These are phyloP conservation scores for Andrena fulva DNA, from an alignment of 2,888 invertebrate genomes.

Conservation along the genomic window DNA sequence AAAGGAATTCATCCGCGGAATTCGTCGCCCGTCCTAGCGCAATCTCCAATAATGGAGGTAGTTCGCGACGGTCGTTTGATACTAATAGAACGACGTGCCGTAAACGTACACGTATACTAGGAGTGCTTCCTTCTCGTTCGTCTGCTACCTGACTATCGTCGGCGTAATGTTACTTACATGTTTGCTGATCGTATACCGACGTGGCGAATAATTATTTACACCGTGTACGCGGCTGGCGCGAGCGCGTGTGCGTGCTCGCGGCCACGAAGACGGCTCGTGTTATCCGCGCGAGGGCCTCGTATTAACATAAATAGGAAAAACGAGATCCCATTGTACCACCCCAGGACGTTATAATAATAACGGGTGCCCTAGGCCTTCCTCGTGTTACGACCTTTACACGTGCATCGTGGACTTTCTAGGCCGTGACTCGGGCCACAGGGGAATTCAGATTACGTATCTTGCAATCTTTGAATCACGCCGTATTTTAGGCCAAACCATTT, in stretches of 20 bases:
- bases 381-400: conserved; percentile 49
- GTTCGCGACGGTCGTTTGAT: conserved; percentile 36
- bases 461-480: too few relatives aligned
- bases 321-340: conserved; percentile 44
- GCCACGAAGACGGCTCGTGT: conserved; percentile 32
- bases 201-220: conserved; percentile 62
- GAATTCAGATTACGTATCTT: conserved; percentile 4
- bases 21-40: neutral
- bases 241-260: neutral
- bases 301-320: conserved; percentile 68
- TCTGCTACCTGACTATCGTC: conserved; percentile 28
- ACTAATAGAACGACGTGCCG: conserved; percentile 29
- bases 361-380: conserved; percentile 53
- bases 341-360: conserved; percentile 60
- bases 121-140: conserved; percentile 23
- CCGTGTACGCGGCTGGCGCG: conserved; percentile 5
- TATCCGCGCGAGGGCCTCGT: conserved; percentile 43
- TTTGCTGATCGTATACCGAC: conserved; percentile 29
- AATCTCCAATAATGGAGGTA: conserved; percentile 30
- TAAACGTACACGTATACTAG: conserved; percentile 37
- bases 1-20: conserved; percentile 5
- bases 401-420: conserved; percentile 13
- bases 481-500: too few relatives aligned
- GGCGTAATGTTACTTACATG: conserved; percentile 54
- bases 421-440: neutral